These are phyloP conservation scores for Helarctos malayanus DNA, from an alignment of 2,797 vertebrate species.

Conservation along the genomic window DNA sequence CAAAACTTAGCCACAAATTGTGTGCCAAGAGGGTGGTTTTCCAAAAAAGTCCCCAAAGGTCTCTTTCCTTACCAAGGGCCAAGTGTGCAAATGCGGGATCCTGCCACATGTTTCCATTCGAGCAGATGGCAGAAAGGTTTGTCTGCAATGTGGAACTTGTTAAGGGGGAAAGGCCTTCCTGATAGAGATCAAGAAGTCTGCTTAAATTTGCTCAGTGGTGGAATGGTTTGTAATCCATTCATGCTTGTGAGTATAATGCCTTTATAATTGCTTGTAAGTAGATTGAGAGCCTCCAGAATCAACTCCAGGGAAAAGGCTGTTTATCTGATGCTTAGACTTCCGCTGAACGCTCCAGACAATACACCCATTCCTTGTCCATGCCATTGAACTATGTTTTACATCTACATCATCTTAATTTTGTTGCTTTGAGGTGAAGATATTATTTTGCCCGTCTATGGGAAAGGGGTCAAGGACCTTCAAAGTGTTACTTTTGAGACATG, in stretches of 20 bases:
- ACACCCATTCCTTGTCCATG: neutral
- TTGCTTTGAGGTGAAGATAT: slow-evolving; percentile 39
- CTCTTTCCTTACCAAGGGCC: slow-evolving; percentile 90
- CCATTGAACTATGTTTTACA: neutral
- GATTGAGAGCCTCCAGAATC: slow-evolving; percentile 75
- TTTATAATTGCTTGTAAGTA: slow-evolving; percentile 87
- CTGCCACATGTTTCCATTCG: slow-evolving; percentile 92
- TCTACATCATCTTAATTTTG: neutral
- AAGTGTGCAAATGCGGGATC: slow-evolving; percentile 87
- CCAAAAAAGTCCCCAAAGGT: slow-evolving; percentile 90
- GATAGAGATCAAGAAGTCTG: slow-evolving; percentile 89
- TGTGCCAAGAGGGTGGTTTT: slow-evolving; percentile 91
- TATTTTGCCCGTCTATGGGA: neutral
- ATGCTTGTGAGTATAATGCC: slow-evolving; percentile 85
- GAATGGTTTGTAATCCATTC: slow-evolving; percentile 87
- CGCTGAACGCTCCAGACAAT: neutral
- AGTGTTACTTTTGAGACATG: neutral
- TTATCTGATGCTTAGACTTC: slow-evolving; percentile 40
- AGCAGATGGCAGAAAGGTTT: slow-evolving; percentile 90
- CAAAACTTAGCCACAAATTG: slow-evolving; percentile 91
- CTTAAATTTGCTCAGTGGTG: slow-evolving; percentile 88
- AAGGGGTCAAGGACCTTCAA: neutral
- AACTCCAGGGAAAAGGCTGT: slow-evolving; percentile 44
- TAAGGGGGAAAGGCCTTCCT: slow-evolving; percentile 85
- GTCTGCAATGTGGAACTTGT: slow-evolving; percentile 90